Evolutionary conservation across 2,888 invertebrate genomes (phyloP), one percentile per base, ranked within the genome.

Genomic region (Anorthoa munda): DNA sequence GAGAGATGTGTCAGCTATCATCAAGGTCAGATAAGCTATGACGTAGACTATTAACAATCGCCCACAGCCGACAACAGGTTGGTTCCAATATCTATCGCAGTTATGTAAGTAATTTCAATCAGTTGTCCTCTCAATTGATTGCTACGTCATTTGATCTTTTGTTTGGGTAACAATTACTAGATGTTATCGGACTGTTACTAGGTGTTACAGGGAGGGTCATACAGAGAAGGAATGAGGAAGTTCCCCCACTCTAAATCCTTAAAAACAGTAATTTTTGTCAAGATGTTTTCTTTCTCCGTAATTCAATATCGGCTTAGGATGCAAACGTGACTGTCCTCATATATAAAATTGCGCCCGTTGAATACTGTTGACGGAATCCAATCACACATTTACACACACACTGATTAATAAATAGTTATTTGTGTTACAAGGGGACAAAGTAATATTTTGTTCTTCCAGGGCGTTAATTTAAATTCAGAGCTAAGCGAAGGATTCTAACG

Each of bases 1-100:
- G n/a, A 55, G 7, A 48, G 39, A 81, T 70, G 75, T 73, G 82
- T 85, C 83, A 78, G 63, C 66, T 50, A 46, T n/a, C 9, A 18
- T 45, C 73, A 67, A 85, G 76, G 79, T 69, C 63, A 71, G 51
- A 59, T 50, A 17, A 66, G 63, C 70, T 71, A 63, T 82, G 82
- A 79, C 71, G 81, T 76, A 31, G 31, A 17, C 31, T 15, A 60
- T 39, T 68, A 81, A 81, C 77, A 72, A 77, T 71, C 66, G 65
- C 23, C 46, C 4, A 73, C 75, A 65, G 68, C 23, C 46, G 5
- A 73, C 75, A 65, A 60, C 78, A 78, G 75, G 70, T 68, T 77
- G 39, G n/a, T 53, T n/a, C 26, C 55, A 51, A 65, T 61, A 65
- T 63, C 13, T 51, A 58, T 63, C 11, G 46, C 2, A 46, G 45